A percentile compares a stretch with the other conserved stretches of the same genome.
Evolutionary conservation across 1,140 invertebrate genomes (phyloP).

Genomic region (Alviniconcha marisindica): DNA sequence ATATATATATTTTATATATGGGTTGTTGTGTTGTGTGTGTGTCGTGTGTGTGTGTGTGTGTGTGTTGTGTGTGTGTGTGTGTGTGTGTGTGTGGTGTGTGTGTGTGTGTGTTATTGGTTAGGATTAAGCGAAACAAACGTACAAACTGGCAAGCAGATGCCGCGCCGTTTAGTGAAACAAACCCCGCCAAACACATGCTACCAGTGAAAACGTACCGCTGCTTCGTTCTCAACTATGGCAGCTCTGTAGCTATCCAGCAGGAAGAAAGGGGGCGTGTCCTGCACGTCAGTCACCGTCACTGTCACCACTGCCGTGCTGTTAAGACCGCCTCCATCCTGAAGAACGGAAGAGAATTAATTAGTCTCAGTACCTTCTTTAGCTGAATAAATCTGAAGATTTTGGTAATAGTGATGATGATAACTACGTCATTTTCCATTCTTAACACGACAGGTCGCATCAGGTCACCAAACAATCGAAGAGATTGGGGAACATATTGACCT

Average conservation of each 20-base stretch:
- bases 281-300: constrained; percentile 86
- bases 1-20: too few relatives aligned
- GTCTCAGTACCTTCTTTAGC: neutral
- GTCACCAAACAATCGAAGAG: constrained; percentile 71
- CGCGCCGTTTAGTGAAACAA: too few relatives aligned
- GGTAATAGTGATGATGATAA: constrained; percentile 76
- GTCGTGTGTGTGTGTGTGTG: constrained; percentile 12
- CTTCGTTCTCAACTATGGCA: constrained; percentile 26
- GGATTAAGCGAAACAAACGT: too few relatives aligned
- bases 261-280: constrained; percentile 88
- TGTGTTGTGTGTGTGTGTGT: constrained; percentile 14
- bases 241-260: constrained; percentile 79
- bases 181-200: too few relatives aligned
- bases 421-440: neutral
- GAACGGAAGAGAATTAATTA: neutral
- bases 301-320: constrained; percentile 81
- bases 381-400: neutral
- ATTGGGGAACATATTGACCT: too few relatives aligned
- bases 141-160: too few relatives aligned
- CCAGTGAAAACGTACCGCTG: constrained; percentile 27
- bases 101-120: neutral
- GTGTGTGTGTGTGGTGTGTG: neutral
- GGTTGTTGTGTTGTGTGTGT: too few relatives aligned
- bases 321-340: constrained; percentile 33
- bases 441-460: constrained; percentile 79